phyloP scores from a whole-genome alignment of 2,888 invertebrate species.

The Amiota mariae region DNA sequence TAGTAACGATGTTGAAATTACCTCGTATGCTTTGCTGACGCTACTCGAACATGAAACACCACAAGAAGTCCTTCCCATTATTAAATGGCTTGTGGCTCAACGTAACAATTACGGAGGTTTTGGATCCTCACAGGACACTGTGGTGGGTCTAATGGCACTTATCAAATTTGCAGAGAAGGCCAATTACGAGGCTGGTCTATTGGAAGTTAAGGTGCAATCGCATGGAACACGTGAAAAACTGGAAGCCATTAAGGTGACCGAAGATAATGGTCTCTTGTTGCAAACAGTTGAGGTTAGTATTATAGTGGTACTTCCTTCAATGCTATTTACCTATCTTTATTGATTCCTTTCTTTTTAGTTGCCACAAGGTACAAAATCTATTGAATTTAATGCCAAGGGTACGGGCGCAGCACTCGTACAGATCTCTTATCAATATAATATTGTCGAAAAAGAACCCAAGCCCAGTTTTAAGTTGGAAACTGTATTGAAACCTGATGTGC shows the following conservation, averaged over 20 bases:
- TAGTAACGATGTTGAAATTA: conserved; percentile 67
- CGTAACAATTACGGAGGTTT: conserved; percentile 83
- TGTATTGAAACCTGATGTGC: conserved; percentile 83
- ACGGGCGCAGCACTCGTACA: conserved; percentile 86
- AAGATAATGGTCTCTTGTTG: conserved; percentile 85
- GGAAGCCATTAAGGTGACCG: conserved; percentile 79
- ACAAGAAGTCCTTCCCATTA: conserved; percentile 73
- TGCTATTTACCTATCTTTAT: neutral
- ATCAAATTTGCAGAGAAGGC: conserved; percentile 75
- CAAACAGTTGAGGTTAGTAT: conserved; percentile 81
- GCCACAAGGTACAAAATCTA: conserved; percentile 75
- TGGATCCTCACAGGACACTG: conserved; percentile 84
- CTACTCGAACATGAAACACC: conserved; percentile 62
- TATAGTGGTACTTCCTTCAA: neutral
- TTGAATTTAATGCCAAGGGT: conserved; percentile 85
- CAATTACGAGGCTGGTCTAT: conserved; percentile 74
- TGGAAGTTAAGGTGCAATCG: conserved; percentile 77
- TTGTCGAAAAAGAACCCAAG: conserved; percentile 90
- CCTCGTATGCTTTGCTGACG: conserved; percentile 66
- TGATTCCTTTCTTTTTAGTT: conserved; percentile 47
- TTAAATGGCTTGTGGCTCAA: conserved; percentile 84
- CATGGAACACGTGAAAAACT: conserved; percentile 69
- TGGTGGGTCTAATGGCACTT: conserved; percentile 81
- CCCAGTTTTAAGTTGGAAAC: conserved; percentile 90
- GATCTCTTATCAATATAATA: conserved; percentile 86